phyloP scores from a whole-genome alignment of 2,888 invertebrate species.

The Shargacucullia verbasci region DNA sequence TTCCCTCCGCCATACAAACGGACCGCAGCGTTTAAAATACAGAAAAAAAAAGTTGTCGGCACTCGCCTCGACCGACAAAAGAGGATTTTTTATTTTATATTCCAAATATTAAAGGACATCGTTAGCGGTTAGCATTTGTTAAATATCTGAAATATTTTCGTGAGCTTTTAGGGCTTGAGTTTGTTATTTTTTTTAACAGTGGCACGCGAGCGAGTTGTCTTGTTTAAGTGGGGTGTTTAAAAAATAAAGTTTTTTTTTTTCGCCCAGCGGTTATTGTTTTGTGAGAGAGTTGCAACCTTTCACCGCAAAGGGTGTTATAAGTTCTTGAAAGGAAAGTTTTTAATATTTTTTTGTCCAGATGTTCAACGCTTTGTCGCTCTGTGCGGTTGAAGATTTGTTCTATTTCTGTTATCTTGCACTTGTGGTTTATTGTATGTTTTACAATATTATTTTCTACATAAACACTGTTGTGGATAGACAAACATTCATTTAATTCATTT shows the following conservation, averaged over 20 bases:
- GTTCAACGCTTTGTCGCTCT: slow-evolving; percentile 36
- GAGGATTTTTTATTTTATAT: slow-evolving; percentile 84
- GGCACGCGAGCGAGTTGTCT: slow-evolving; percentile 71
- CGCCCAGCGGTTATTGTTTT: slow-evolving; percentile 61
- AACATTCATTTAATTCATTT: too few species aligned
- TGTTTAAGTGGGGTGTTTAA: slow-evolving; percentile 69
- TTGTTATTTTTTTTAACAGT: slow-evolving; percentile 69
- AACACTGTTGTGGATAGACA: neutral
- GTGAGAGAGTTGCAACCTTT: slow-evolving; percentile 60
- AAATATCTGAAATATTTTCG: slow-evolving; percentile 86
- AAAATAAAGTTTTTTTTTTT: slow-evolving; percentile 68
- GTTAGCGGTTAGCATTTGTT: slow-evolving; percentile 87
- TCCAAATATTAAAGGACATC: slow-evolving; percentile 86
- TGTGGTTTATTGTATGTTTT: slow-evolving; percentile 30
- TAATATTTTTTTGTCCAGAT: slow-evolving; percentile 57
- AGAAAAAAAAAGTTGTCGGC: slow-evolving; percentile 81
- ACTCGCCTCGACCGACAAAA: slow-evolving; percentile 78
- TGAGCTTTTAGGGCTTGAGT: slow-evolving; percentile 63
- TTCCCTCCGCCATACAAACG: slow-evolving; percentile 83
- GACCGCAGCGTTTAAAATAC: slow-evolving; percentile 80
- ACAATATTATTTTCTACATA: neutral
- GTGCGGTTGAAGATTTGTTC: slow-evolving; percentile 44
- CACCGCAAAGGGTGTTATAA: slow-evolving; percentile 70
- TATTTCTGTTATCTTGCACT: slow-evolving; percentile 35
- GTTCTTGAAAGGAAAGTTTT: slow-evolving; percentile 72